Conservation (phyloP, 1,140 invertebrate species). For the Spodoptera litura region DNA sequence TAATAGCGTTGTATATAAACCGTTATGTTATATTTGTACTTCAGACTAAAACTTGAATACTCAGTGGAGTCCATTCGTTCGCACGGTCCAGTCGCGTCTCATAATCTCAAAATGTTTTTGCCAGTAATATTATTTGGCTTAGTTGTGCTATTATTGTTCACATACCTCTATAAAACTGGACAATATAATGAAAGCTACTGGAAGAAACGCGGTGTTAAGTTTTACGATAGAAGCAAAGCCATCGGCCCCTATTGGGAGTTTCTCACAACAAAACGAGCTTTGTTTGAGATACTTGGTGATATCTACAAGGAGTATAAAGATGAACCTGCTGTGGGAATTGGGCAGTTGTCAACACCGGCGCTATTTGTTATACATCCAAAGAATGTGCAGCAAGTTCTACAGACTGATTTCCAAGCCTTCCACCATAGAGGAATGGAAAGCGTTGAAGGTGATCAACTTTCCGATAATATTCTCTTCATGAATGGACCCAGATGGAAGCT, state of each 20-base stretch:
- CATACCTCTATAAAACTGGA: constrained; percentile 5
- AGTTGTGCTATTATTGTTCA: too few species aligned
- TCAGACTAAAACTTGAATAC: too few species aligned
- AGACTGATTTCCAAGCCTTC: constrained; percentile 82
- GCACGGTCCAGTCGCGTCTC: too few species aligned
- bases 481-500: constrained; percentile 76
- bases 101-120: too few species aligned
- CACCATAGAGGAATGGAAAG: constrained; percentile 77
- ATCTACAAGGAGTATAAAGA: constrained; percentile 58
- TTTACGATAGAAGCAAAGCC: constrained; percentile 47
- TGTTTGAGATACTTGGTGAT: constrained; percentile 53
- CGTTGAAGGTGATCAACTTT: constrained; percentile 84
- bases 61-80: too few species aligned
- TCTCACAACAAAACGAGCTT: constrained; percentile 39
- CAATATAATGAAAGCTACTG: constrained; percentile 58
- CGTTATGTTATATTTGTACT: too few species aligned
- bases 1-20: too few species aligned
- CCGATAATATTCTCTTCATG: constrained; percentile 82
- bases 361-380: constrained; percentile 82
- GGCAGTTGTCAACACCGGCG: constrained; percentile 69
- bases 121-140: too few species aligned
- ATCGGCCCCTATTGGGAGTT: constrained; percentile 54
- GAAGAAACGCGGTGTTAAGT: constrained; percentile 55
- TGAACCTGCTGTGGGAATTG: constrained; percentile 67
- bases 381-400: constrained; percentile 81